Conservation (phyloP, 2,888 invertebrate species). For the Megamerina dolium region DNA sequence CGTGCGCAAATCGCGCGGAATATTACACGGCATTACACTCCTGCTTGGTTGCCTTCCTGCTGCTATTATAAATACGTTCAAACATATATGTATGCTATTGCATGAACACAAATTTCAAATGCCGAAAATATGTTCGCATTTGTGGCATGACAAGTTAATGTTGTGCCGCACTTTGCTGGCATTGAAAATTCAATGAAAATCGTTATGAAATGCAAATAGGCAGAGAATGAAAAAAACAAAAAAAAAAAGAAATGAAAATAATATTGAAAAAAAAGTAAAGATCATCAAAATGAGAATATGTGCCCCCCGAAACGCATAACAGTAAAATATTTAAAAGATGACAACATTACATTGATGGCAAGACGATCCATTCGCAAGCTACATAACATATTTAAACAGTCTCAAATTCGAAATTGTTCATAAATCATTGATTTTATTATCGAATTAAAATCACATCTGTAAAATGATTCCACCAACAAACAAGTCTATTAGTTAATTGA, state of each 20-base stretch:
- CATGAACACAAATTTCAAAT: slow-evolving; percentile 27
- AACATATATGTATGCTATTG: no score
- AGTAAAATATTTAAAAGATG: no score
- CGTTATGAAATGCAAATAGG: no score
- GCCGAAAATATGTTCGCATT: slow-evolving; percentile 42
- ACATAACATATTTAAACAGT: no score
- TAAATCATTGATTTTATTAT: slow-evolving; percentile 13
- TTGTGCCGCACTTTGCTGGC: slow-evolving; percentile 15
- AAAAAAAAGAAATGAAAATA: no score
- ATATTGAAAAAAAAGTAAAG: no score
- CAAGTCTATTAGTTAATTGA: slow-evolving; percentile 10
- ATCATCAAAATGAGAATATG: no score
- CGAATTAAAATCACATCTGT: slow-evolving; percentile 14
- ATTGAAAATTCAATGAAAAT: slow-evolving; percentile 14
- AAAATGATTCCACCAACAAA: not conserved
- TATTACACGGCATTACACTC: slow-evolving; percentile 39
- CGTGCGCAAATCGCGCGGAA: slow-evolving; percentile 44
- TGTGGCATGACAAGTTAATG: slow-evolving; percentile 43
- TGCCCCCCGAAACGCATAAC: no score
- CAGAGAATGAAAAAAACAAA: no score
- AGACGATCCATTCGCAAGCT: no score
- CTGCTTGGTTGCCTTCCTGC: no score
- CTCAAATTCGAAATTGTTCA: not conserved
- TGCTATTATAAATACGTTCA: no score
- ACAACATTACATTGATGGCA: not conserved